A percentile compares a stretch with the other conserved stretches of the same genome.
Evolutionary conservation across 2,797 vertebrate species (phyloP).

Genomic region (Myotis pilosus): DNA sequence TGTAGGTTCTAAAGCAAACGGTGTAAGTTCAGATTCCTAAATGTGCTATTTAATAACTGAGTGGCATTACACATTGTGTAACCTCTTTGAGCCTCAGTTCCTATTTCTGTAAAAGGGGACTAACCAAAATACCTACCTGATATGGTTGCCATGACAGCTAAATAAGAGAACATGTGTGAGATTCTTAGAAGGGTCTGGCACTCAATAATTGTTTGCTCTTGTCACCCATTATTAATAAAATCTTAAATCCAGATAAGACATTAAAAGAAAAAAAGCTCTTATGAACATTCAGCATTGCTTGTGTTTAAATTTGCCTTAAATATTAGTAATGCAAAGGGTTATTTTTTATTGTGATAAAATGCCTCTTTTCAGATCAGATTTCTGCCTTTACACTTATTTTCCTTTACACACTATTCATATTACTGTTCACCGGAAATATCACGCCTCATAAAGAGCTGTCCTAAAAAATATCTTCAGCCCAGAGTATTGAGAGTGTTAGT

Average conservation of each 20-base stretch:
- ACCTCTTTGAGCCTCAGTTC: background rate
- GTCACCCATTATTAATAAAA: background rate
- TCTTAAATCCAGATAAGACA: background rate
- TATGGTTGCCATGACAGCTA: background rate
- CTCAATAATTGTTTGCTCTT: background rate
- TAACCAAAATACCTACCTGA: background rate
- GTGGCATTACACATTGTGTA: background rate
- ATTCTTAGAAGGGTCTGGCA: background rate
- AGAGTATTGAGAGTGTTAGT: background rate
- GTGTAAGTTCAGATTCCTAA: background rate
- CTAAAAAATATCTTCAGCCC: slow-evolving; percentile 38
- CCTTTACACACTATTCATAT: slow-evolving; percentile 32
- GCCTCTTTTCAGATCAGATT: background rate
- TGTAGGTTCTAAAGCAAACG: background rate
- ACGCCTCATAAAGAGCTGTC: slow-evolving; percentile 38
- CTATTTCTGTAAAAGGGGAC: background rate
- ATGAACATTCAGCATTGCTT: background rate
- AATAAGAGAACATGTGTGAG: background rate
- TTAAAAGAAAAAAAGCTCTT: background rate
- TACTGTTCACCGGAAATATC: slow-evolving; percentile 44
- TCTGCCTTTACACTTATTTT: slow-evolving; percentile 41
- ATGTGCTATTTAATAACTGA: background rate
- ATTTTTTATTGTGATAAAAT: slow-evolving; percentile 33
- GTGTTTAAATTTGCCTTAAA: background rate
- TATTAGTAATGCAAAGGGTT: slow-evolving; percentile 20